Evolutionary conservation across 2,888 invertebrate genomes (phyloP).

Genomic region (Pandemis heparana): DNA sequence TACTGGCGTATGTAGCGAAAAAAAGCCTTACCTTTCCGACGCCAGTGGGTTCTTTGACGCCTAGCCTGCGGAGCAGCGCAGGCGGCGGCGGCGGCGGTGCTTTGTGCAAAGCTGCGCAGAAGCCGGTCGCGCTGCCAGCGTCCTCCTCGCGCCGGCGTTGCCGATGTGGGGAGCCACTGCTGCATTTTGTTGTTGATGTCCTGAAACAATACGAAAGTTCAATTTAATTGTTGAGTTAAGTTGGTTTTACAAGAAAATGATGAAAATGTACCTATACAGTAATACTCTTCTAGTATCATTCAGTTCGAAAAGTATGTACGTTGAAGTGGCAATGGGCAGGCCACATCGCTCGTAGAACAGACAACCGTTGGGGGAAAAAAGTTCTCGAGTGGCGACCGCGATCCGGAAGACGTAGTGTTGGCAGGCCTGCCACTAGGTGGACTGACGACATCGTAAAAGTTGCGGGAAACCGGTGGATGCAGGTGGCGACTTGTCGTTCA

Average conservation of each 20-base stretch:
- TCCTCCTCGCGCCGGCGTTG: slow-evolving; percentile 84
- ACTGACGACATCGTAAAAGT: too few relatives aligned
- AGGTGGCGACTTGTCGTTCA: too few relatives aligned
- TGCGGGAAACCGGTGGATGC: too few relatives aligned
- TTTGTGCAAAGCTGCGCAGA: slow-evolving; percentile 89
- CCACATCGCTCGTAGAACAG: too few relatives aligned
- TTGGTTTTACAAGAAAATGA: not conserved
- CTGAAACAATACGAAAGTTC: slow-evolving; percentile 72
- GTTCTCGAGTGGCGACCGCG: too few relatives aligned
- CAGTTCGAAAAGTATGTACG: too few relatives aligned
- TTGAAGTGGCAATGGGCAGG: too few relatives aligned
- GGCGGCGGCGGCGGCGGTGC: slow-evolving; percentile 93
- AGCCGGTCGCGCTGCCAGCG: slow-evolving; percentile 83
- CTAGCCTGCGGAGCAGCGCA: slow-evolving; percentile 90
- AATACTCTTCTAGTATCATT: too few relatives aligned
- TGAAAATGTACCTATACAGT: not conserved
- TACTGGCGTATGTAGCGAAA: too few relatives aligned
- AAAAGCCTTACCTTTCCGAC: slow-evolving; percentile 90
- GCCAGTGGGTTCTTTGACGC: slow-evolving; percentile 91
- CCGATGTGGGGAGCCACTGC: slow-evolving; percentile 87
- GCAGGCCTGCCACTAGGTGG: too few relatives aligned
- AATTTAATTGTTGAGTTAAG: not conserved
- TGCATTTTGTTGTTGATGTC: slow-evolving; percentile 81
- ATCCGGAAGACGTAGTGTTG: too few relatives aligned
- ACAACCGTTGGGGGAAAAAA: too few relatives aligned